phyloP scores from a whole-genome alignment of 2,797 vertebrate genomes.

The Emydoidea blandingii region DNA sequence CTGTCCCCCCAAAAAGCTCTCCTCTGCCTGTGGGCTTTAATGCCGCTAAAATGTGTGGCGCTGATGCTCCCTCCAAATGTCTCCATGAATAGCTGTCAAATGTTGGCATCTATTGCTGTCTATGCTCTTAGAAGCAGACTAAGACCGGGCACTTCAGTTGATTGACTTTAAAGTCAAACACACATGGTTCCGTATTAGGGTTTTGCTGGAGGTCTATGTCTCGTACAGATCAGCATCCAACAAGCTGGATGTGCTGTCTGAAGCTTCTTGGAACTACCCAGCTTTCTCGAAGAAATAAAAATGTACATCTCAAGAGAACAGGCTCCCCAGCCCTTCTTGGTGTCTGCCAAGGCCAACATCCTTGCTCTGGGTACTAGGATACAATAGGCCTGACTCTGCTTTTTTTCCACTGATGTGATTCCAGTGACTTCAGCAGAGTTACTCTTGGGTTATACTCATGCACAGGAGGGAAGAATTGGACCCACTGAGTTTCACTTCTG shows the following conservation, averaged over 20 bases:
- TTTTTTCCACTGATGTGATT: slow-evolving; percentile 17
- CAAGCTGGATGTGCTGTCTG: not conserved
- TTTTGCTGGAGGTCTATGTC: not conserved
- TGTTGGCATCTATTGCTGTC: not conserved
- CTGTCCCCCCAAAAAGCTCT: slow-evolving; percentile 35
- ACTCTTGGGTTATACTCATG: slow-evolving; percentile 19
- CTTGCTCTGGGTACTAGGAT: slow-evolving; percentile 10
- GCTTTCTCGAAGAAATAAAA: not conserved
- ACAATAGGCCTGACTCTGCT: not conserved
- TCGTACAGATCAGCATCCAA: not conserved
- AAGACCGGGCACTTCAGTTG: not conserved
- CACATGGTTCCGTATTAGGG: not conserved
- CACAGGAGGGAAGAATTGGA: slow-evolving; percentile 25
- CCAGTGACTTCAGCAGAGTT: slow-evolving; percentile 22
- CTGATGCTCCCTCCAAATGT: not conserved
- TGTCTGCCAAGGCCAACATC: not conserved
- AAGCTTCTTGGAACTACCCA: not conserved
- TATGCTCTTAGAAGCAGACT: slow-evolving; percentile 26
- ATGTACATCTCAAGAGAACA: not conserved
- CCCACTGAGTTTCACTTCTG: not conserved
- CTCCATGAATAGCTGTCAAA: slow-evolving; percentile 33
- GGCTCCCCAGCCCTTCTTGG: not conserved
- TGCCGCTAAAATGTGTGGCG: slow-evolving; percentile 7
- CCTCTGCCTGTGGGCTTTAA: slow-evolving; percentile 17
- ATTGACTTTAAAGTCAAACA: slow-evolving; percentile 49